These are phyloP conservation scores for Chromis chromis DNA, from an alignment of 2,797 vertebrate genomes.

Conservation along the genomic window DNA sequence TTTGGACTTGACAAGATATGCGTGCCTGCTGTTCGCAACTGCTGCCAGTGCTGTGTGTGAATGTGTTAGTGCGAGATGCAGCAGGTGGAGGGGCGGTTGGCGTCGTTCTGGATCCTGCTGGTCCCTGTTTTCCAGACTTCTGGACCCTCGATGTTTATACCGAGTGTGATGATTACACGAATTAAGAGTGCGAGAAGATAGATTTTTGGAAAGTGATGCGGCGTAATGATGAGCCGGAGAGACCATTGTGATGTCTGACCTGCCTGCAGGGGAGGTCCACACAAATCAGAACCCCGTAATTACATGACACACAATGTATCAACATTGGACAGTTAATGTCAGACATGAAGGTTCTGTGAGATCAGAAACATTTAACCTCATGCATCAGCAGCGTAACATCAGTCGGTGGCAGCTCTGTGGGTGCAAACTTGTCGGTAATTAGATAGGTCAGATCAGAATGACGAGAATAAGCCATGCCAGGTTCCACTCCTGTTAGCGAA, in stretches of 20 bases:
- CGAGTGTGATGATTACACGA: neutral
- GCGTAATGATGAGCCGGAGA: neutral
- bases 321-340: neutral
- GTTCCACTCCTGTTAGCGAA: conserved; percentile 13
- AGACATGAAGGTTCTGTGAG: conserved; percentile 15
- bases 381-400: conserved; percentile 5
- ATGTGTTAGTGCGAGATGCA: conserved; percentile 12
- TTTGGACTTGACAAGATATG: conserved; percentile 3
- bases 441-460: conserved; percentile 8
- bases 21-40: neutral
- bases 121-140: conserved; percentile 8
- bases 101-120: conserved; percentile 16
- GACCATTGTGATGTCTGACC: neutral
- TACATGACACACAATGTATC: neutral
- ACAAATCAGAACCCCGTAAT: conserved; percentile 1
- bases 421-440: conserved; percentile 18
- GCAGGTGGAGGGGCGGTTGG: conserved; percentile 10
- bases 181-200: neutral
- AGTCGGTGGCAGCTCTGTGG: conserved; percentile 19
- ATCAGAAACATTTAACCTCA: conserved; percentile 12
- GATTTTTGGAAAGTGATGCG: neutral
- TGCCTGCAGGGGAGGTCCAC: neutral
- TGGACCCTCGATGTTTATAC: conserved; percentile 8
- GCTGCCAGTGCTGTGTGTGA: conserved; percentile 15
- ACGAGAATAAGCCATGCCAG: neutral